Conservation (phyloP, 2,888 invertebrate species). For the Venusia cambrica region DNA sequence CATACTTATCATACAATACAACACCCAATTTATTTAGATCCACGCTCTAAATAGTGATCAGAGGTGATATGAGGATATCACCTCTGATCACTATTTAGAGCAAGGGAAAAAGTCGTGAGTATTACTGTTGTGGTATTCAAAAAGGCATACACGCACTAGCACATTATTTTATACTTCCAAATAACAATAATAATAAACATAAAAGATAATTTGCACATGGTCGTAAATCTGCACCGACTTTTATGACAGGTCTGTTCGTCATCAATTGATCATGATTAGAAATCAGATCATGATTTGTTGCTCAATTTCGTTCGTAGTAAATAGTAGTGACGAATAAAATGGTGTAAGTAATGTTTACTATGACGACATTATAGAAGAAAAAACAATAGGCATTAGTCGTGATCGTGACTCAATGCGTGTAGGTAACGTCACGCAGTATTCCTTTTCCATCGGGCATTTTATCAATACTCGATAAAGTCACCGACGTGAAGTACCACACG, state of each 20-base stretch:
- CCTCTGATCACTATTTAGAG: too few relatives aligned
- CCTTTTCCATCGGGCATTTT: constrained; percentile 29
- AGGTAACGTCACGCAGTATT: constrained; percentile 28
- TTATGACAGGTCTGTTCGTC: constrained; percentile 2
- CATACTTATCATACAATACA: too few relatives aligned
- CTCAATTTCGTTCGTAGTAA: constrained; percentile 1
- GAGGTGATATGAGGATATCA: too few relatives aligned
- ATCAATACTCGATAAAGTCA: constrained; percentile 24
- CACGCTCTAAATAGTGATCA: too few relatives aligned
- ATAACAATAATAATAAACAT: too few relatives aligned
- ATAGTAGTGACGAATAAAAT: constrained; percentile 12
- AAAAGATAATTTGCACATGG: too few relatives aligned
- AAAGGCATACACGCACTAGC: too few relatives aligned
- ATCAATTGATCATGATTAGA: constrained; percentile 8
- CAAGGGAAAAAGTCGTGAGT: too few relatives aligned
- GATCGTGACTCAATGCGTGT: constrained; percentile 30
- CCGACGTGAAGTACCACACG: constrained; percentile 17
- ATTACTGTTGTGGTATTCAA: too few relatives aligned
- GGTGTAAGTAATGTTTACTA: constrained; percentile 19
- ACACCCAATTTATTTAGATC: too few relatives aligned
- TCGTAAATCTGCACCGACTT: constrained; percentile 1
- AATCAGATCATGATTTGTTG: constrained; percentile 4
- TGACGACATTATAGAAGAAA: constrained; percentile 14
- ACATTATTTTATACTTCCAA: too few relatives aligned
- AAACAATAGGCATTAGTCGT: constrained; percentile 21